Conservation (phyloP, 2,797 vertebrate genomes). For the Perodicticus potto region DNA sequence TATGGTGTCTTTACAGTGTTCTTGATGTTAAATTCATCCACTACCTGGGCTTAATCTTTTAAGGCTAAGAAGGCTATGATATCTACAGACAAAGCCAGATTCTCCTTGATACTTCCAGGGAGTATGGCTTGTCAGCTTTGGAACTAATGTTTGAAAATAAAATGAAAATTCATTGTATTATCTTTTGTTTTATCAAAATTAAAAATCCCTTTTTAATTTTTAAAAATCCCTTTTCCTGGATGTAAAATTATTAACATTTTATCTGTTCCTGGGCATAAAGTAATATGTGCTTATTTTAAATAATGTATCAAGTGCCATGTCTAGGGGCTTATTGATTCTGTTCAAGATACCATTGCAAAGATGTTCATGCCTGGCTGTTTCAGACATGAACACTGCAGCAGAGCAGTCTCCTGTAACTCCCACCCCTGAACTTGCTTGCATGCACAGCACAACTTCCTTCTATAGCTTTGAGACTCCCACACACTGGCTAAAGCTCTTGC, state of each 20-base stretch:
- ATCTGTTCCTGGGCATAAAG: conserved; percentile 33
- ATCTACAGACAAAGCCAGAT: conserved; percentile 14
- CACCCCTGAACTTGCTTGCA: conserved; percentile 19
- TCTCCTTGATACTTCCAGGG: background rate
- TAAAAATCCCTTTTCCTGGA: background rate
- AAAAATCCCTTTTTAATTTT: conserved; percentile 25
- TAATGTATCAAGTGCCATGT: conserved; percentile 36
- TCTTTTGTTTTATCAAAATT: conserved; percentile 46
- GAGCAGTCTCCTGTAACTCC: background rate
- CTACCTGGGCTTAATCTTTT: background rate
- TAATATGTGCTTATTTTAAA: conserved; percentile 45
- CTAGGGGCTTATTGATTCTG: conserved; percentile 14
- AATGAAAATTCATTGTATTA: background rate
- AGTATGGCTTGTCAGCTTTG: background rate
- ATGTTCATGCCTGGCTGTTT: conserved; percentile 24
- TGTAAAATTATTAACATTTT: background rate
- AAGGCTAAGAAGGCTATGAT: background rate
- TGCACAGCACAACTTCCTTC: conserved; percentile 29
- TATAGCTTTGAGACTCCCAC: conserved; percentile 1
- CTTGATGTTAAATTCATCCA: background rate
- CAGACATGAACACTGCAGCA: background rate
- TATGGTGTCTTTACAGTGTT: background rate
- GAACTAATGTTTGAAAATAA: conserved; percentile 39
- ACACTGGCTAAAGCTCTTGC: background rate
- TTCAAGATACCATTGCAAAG: conserved; percentile 12